These are phyloP conservation scores for Notospermus geniculatus DNA, from an alignment of 1,140 invertebrate species.

Conservation along the genomic window DNA sequence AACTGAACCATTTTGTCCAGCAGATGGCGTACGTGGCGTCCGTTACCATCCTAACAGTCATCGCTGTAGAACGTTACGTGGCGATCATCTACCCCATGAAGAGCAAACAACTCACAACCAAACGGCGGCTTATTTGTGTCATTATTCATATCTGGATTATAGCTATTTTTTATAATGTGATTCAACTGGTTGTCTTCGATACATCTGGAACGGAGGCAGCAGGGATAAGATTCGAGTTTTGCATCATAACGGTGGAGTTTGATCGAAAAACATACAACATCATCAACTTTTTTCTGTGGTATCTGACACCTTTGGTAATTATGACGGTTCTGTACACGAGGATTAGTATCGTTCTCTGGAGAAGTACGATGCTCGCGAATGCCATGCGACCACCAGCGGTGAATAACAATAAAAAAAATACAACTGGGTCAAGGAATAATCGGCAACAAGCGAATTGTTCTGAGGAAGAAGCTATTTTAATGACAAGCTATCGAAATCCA, in stretches of 20 bases:
- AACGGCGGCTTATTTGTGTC: constrained; percentile 16
- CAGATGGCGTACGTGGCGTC: constrained; percentile 44
- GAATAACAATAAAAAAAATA: background rate
- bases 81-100: constrained; percentile 74
- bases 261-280: constrained; percentile 19
- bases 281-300: constrained; percentile 59
- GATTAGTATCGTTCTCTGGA: constrained; percentile 64
- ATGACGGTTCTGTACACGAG: constrained; percentile 82
- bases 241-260: background rate
- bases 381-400: background rate
- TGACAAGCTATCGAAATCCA: too few species aligned
- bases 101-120: constrained; percentile 35
- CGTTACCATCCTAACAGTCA: constrained; percentile 51
- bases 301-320: constrained; percentile 74
- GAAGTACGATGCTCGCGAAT: constrained; percentile 1
- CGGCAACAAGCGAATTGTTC: too few species aligned
- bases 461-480: too few species aligned
- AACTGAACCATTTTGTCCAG: constrained; percentile 49
- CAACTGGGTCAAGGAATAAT: too few species aligned
- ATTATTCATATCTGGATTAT: constrained; percentile 39
- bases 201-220: constrained; percentile 12
- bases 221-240: too few species aligned
- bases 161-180: constrained; percentile 35
- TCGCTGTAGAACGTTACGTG: constrained; percentile 75
- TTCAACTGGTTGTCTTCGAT: constrained; percentile 35